Evolutionary conservation across 1,140 invertebrate genomes (phyloP).

Genomic region (Drosophila auraria): DNA sequence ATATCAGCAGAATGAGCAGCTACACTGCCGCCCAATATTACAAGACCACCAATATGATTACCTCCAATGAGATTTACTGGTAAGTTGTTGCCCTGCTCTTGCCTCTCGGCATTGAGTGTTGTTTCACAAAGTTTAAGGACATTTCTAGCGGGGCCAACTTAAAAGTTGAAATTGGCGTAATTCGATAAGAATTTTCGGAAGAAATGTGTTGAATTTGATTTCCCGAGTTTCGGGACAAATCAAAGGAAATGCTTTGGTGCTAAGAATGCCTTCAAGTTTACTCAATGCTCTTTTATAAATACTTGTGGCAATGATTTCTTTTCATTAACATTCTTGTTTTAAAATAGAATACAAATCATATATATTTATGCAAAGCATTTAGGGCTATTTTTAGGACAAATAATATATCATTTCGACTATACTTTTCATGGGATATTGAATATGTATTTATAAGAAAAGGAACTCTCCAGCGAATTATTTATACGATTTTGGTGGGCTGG

Average conservation of each 20-base stretch:
- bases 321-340: background rate
- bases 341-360: constrained; percentile 9
- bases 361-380: background rate
- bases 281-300: too few species aligned
- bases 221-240: background rate
- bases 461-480: too few species aligned
- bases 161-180: constrained; percentile 21
- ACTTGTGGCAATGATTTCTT: background rate
- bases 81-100: constrained; percentile 61
- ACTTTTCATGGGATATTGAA: too few species aligned
- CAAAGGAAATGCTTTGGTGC: background rate
- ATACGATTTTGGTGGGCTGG: background rate
- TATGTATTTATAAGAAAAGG: too few species aligned
- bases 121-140: constrained; percentile 5
- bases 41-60: constrained; percentile 84
- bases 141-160: constrained; percentile 12
- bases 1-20: constrained; percentile 66
- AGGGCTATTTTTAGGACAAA: constrained; percentile 4
- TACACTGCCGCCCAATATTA: constrained; percentile 78
- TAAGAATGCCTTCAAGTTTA: too few species aligned
- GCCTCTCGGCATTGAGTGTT: constrained; percentile 15
- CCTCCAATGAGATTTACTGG: constrained; percentile 84
- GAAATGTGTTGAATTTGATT: background rate
- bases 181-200: constrained; percentile 8
- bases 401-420: background rate